Evolutionary conservation across 2,888 invertebrate species (phyloP).

Genomic region (Petrophora chlorosata): DNA sequence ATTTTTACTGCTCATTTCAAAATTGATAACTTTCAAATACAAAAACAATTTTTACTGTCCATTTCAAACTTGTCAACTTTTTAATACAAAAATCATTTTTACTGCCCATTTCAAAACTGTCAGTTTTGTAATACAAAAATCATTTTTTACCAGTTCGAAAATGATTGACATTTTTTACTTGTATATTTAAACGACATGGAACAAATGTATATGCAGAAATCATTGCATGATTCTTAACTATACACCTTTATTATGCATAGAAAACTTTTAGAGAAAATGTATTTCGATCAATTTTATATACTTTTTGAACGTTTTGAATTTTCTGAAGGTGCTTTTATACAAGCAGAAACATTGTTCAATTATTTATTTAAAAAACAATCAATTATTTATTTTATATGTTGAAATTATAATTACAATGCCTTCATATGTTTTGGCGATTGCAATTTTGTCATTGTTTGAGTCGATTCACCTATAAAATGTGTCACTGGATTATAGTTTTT

Average conservation of each 20-base stretch:
- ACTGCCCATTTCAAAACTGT: slow-evolving; percentile 6
- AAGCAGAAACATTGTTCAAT: slow-evolving; percentile 26
- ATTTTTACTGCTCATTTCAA: no score
- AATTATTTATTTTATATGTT: slow-evolving; percentile 34
- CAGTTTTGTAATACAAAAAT: slow-evolving; percentile 11
- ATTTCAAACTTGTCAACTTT: no score
- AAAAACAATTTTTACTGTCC: no score
- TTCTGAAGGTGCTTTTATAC: slow-evolving; percentile 21
- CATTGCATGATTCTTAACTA: slow-evolving; percentile 8
- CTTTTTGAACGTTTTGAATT: slow-evolving; percentile 19
- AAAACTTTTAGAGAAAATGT: not conserved
- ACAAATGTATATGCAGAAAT: slow-evolving; percentile 8
- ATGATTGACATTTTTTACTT: slow-evolving; percentile 4
- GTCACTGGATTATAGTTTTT: slow-evolving; percentile 32
- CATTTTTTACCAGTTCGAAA: slow-evolving; percentile 24
- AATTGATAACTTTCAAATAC: no score
- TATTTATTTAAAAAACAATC: not conserved
- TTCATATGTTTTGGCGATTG: slow-evolving; percentile 79
- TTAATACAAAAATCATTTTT: no score
- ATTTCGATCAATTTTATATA: slow-evolving; percentile 20
- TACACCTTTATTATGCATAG: not conserved
- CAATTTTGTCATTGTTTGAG: slow-evolving; percentile 40
- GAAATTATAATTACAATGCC: slow-evolving; percentile 52
- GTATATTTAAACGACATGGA: slow-evolving; percentile 8
- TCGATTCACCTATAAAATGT: slow-evolving; percentile 69